phyloP scores from a whole-genome alignment of 2,888 invertebrate species.

The Ferrisia virgata region DNA sequence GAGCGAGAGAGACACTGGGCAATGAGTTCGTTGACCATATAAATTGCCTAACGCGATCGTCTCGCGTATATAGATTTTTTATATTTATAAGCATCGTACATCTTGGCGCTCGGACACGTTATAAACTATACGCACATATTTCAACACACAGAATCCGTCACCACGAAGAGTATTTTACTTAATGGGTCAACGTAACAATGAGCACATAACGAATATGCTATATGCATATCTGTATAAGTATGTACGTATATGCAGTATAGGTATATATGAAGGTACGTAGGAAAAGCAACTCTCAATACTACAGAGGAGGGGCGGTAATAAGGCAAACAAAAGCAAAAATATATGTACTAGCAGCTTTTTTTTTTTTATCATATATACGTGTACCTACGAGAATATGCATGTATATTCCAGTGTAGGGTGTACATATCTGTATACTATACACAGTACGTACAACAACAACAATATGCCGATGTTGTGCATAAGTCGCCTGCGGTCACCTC shows the following conservation, averaged over 20 bases:
- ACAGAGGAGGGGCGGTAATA: not conserved
- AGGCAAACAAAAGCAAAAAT: not conserved
- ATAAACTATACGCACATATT: not conserved
- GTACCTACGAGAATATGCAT: not conserved
- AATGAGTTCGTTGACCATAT: constrained; percentile 10
- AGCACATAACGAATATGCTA: not conserved
- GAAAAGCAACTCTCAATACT: not conserved
- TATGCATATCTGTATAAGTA: no score
- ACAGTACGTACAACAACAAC: not conserved
- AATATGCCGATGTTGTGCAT: constrained; percentile 7
- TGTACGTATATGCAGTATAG: no score
- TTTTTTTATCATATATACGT: no score
- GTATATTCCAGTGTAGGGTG: no score
- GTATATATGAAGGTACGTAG: no score
- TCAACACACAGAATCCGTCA: not conserved
- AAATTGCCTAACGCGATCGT: constrained; percentile 19
- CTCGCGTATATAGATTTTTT: not conserved
- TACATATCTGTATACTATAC: no score
- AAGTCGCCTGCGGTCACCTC: not conserved
- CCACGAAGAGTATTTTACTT: not conserved
- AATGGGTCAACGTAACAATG: not conserved
- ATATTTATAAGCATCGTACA: constrained; percentile 12
- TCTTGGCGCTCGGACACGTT: not conserved
- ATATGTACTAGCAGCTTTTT: not conserved
- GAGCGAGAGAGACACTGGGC: no score